Base-by-base conservation (phyloP, 1,140 invertebrate genomes). In the Aphis gossypii region DNA sequence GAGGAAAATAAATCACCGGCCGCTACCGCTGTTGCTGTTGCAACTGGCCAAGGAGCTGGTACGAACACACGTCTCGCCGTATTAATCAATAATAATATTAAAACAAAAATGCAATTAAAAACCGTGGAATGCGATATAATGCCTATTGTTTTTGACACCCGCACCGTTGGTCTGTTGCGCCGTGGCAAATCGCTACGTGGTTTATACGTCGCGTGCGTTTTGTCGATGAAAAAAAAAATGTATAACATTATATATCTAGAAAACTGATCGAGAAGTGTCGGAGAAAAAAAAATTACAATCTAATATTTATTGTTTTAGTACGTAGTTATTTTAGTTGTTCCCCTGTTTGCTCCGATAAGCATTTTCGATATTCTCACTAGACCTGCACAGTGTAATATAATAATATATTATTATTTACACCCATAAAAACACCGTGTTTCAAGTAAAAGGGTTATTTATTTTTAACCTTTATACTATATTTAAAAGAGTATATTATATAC, bases 51-150 rank as follows among this genome's bases (percentile, higher is more conserved):
- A 87, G 30, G 14, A 87, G 44, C 30, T 46, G 84, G 44, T 44
- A 7, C 84, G 21, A 87, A 46, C 84, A 44, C 84, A 48, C 44
- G 84, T 87, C 41, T 87, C 44, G 25, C 84, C 84, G 30, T 46
- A 48, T 87, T 87, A 87, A 87, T 87, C 84, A 87, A 87, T 87
- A 44, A 87, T 48, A 87, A 87, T 87, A 87, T 87, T 87, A 30
- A 46, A 46, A 48, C 14, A 7, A 46, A 87, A 87, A 87, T 48
- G 84, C 84, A 87, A 87, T 87, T 87, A 87, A 87, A 86, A 87
- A 30, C 84, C 25, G 84, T 46, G 41, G 6, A 48, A 87, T 46
- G 44, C 84, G 20, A n/a, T 87, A n/a, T 51, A 11, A 46, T 25
- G 41, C 48, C 44, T n/a, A 30, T 48, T 46, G 84, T 30, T 87